These are phyloP conservation scores for Anoplophora glabripennis DNA, from an alignment of 1,140 invertebrate species.

Conservation along the genomic window DNA sequence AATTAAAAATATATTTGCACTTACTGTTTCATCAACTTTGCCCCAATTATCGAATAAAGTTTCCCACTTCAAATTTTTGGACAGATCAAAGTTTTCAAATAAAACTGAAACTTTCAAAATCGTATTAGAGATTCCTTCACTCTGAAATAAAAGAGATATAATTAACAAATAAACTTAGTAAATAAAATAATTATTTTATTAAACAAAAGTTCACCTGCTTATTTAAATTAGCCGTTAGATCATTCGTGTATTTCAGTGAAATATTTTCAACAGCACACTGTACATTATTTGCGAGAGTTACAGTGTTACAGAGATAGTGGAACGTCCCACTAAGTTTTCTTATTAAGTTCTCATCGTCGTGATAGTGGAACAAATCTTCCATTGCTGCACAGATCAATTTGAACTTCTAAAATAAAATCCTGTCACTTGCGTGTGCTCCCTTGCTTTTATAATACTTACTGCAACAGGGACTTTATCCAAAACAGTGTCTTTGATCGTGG, in stretches of 20 bases:
- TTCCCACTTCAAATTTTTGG: constrained; percentile 6
- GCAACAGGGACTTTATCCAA: neutral
- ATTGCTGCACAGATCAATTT: constrained; percentile 3
- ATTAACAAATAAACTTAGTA: too few relatives aligned
- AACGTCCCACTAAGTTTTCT: constrained; percentile 5
- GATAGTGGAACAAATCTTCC: neutral
- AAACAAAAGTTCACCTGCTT: too few relatives aligned
- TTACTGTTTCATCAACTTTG: constrained; percentile 5
- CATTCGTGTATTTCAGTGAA: neutral
- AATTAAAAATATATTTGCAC: too few relatives aligned
- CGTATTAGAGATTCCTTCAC: too few relatives aligned
- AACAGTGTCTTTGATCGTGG: neutral
- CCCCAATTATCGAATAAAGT: constrained; percentile 9
- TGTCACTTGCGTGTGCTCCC: too few relatives aligned
- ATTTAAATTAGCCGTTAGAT: too few relatives aligned
- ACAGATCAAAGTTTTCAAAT: constrained; percentile 15
- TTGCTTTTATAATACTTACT: neutral
- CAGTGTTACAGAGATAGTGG: neutral
- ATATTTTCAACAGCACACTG: neutral
- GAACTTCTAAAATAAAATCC: neutral
- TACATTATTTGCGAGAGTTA: neutral
- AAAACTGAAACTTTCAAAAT: constrained; percentile 9
- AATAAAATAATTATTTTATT: too few relatives aligned
- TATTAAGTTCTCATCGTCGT: neutral
- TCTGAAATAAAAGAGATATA: too few relatives aligned